A percentile compares a stretch with the other conserved stretches of the same genome.
These are phyloP conservation scores for Sesamia inferens DNA, from an alignment of 2,888 invertebrate species.

Conservation along the genomic window DNA sequence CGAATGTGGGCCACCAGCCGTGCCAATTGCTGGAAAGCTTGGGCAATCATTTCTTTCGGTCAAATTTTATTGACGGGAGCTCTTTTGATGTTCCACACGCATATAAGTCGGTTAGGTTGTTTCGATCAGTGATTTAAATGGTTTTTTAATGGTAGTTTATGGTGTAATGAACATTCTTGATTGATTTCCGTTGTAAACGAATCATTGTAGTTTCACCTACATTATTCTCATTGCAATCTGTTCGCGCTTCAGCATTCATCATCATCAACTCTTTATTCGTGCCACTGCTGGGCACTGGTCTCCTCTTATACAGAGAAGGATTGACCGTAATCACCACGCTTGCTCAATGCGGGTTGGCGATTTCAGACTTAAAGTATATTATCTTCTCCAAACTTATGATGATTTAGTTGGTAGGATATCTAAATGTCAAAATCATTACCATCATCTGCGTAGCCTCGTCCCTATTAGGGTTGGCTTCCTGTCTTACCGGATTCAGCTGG, in stretches of 20 bases:
- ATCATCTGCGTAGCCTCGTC: too few relatives aligned
- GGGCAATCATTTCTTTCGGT: constrained; percentile 57
- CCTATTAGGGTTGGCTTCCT: too few relatives aligned
- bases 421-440: background rate
- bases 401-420: background rate
- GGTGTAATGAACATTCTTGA: constrained; percentile 1
- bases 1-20: constrained; percentile 51
- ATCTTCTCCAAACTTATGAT: too few relatives aligned
- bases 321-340: too few relatives aligned
- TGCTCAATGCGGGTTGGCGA: too few relatives aligned
- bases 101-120: constrained; percentile 46
- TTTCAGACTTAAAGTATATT: too few relatives aligned
- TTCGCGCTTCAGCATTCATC: too few relatives aligned
- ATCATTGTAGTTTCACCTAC: background rate
- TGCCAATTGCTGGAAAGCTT: constrained; percentile 57
- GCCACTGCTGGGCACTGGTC: too few relatives aligned
- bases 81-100: constrained; percentile 50
- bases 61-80: constrained; percentile 57
- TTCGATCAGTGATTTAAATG: constrained; percentile 28
- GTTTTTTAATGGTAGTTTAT: constrained; percentile 16
- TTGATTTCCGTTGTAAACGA: constrained; percentile 4
- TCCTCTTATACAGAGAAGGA: too few relatives aligned
- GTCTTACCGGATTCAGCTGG: too few relatives aligned
- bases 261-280: too few relatives aligned
- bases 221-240: too few relatives aligned